Conservation (phyloP, 1,140 invertebrate genomes). For the Gonatopus flavifemur region DNA sequence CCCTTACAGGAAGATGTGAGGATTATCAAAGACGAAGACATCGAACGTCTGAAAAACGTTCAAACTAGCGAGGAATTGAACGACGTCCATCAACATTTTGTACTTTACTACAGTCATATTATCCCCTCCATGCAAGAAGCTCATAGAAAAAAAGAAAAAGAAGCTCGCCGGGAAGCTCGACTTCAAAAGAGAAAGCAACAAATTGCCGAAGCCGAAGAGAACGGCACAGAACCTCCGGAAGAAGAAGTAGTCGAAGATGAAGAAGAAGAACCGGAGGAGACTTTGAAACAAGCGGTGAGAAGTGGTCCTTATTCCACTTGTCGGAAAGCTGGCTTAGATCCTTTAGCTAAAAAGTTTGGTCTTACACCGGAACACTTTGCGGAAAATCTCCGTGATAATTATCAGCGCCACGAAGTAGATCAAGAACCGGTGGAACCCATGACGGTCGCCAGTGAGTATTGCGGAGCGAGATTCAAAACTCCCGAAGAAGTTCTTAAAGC, state of each 20-base stretch:
- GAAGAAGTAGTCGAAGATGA: constrained; percentile 62
- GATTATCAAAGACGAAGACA: constrained; percentile 83
- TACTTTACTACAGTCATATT: constrained; percentile 88
- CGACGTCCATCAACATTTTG: constrained; percentile 91
- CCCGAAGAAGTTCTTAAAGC: constrained; percentile 83
- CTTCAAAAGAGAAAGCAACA: constrained; percentile 49
- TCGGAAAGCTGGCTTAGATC: constrained; percentile 79
- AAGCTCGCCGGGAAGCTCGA: constrained; percentile 58
- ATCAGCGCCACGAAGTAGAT: constrained; percentile 95
- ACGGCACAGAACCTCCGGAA: constrained; percentile 59
- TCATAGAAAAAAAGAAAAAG: constrained; percentile 61
- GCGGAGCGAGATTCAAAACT: constrained; percentile 58
- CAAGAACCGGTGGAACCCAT: constrained; percentile 81
- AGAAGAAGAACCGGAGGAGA: constrained; percentile 63
- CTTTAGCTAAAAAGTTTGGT: constrained; percentile 89
- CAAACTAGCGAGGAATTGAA: constrained; percentile 90
- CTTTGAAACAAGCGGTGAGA: constrained; percentile 81
- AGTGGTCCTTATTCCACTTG: constrained; percentile 88
- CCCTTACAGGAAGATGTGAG: constrained; percentile 81
- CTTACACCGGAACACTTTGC: constrained; percentile 95
- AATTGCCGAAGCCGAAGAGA: constrained; percentile 63
- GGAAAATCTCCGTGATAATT: constrained; percentile 95
- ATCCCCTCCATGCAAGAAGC: constrained; percentile 83
- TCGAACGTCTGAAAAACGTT: constrained; percentile 76
- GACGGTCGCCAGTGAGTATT: constrained; percentile 78